Base-by-base conservation (phyloP, 2,113 vertebrate species). In the Podocnemis expansa region DNA sequence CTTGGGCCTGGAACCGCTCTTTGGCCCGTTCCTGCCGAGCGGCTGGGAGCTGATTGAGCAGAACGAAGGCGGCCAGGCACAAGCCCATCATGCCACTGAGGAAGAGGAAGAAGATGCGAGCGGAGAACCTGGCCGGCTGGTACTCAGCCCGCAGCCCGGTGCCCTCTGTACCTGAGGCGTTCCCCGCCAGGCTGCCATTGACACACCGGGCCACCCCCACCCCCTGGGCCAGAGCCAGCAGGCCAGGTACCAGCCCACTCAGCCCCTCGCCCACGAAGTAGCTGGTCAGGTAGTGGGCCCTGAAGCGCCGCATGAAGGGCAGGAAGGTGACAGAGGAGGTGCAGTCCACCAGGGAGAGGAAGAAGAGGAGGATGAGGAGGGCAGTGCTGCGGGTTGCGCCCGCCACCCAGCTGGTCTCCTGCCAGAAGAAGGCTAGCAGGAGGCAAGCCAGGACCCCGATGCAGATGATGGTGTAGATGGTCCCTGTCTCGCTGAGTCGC, bases 241-340 rank as follows among this genome's bases (percentile, higher is more conserved):
- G 60, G 17, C 98, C 98, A 0, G 98, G 98, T 87, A 98, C 87
- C 41, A 99, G 96, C 41, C 98, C 98, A 22, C 98, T 99, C 73
- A 98, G 86, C 1, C 98, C 98, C 95, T 99, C 98, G 5, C 98
- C 98, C 0, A 98, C 95, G n/a, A 98, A 99, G 96, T 99, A 99
- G 45, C 97, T 98, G 96, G 98, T 98, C 19, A 99, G 97, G 92
- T 98, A 98, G 83, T 92, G 90, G 2, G 98, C 89, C 81, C 95
- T 93, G 55, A 99, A 97, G 29, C 96, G 97, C 96, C 96, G 98
- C 98, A 98, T 99, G 93, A 98, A 99, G 54, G 98, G 98, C 82
- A 99, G 96, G 96, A 99, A 99, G 58, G 98, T 99, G 87, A 99
- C 98, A 1, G 98, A 99, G 60, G 98, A 99, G 1, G 98, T 99